Percentiles rank a stretch among this genome's conserved stretches.
phyloP scores from a whole-genome alignment of 2,888 invertebrate species.

The Drosophila neoperkinsi region DNA sequence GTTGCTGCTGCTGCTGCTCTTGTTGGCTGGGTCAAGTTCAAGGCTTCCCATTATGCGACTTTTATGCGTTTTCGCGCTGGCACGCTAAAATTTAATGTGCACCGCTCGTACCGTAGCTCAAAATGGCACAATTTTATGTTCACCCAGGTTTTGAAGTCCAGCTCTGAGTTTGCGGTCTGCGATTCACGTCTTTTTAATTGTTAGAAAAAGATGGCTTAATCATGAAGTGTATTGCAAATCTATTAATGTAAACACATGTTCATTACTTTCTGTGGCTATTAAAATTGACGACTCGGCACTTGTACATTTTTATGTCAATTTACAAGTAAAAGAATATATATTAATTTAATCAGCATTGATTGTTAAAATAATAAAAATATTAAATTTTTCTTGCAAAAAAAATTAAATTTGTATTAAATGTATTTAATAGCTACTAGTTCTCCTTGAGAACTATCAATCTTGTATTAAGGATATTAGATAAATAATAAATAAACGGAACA shows the following conservation, averaged over 20 bases:
- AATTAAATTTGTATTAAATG: not conserved
- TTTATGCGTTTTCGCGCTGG: conserved; percentile 68
- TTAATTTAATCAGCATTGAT: not conserved
- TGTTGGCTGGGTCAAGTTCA: conserved; percentile 74
- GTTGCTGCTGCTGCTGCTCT: conserved; percentile 38
- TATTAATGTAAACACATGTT: not conserved
- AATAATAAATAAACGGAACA: not conserved
- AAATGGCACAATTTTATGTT: conserved; percentile 53
- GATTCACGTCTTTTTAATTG: not conserved
- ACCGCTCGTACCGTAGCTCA: conserved; percentile 33
- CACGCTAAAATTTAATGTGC: conserved; percentile 49
- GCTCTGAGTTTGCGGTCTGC: not conserved
- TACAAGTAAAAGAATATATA: not conserved
- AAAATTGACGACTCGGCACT: not conserved
- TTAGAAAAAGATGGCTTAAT: conserved; percentile 29
- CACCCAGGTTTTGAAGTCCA: conserved; percentile 6
- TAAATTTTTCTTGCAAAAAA: not conserved
- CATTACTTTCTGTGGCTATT: not conserved
- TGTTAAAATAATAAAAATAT: not conserved
- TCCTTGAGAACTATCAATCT: not conserved
- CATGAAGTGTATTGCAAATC: not conserved
- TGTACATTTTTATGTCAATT: not conserved
- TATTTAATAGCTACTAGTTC: no score
- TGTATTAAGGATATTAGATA: not conserved
- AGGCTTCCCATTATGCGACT: conserved; percentile 74